A percentile compares a stretch with the other conserved stretches of the same genome.
These are phyloP conservation scores for Philypnodon macrostomus DNA, from an alignment of 2,797 vertebrate species.

Conservation along the genomic window DNA sequence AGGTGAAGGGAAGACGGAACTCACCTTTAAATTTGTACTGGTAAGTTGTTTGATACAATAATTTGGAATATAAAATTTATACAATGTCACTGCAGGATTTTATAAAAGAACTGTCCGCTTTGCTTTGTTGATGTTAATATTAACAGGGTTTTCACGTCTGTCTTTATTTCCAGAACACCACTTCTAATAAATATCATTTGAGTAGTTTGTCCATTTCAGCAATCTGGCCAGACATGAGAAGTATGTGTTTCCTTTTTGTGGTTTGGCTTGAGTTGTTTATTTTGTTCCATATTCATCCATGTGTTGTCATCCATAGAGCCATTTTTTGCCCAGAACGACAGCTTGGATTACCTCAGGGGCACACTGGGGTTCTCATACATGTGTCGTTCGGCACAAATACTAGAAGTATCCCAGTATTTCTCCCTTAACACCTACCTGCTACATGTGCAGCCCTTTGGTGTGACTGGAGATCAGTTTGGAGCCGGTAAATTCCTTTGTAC, in stretches of 20 bases:
- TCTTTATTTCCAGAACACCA: conserved; percentile 68
- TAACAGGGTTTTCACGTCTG: no score
- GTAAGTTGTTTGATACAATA: conserved; percentile 58
- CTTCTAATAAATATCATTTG: conserved; percentile 73
- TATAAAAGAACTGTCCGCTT: background rate
- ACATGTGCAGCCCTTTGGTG: conserved; percentile 88
- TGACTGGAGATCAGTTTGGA: conserved; percentile 82
- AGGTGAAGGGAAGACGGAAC: conserved; percentile 59
- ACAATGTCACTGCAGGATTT: background rate
- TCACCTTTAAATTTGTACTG: conserved; percentile 78
- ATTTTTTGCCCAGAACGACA: conserved; percentile 63
- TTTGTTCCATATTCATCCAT: background rate
- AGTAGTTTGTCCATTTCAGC: conserved; percentile 62
- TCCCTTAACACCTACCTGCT: conserved; percentile 85
- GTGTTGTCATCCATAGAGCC: conserved; percentile 30
- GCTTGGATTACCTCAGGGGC: conserved; percentile 81
- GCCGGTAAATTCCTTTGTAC: conserved; percentile 76
- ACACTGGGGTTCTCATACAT: conserved; percentile 86
- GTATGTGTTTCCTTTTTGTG: conserved; percentile 53
- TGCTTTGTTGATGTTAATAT: background rate
- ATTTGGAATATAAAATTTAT: no score
- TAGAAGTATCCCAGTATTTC: conserved; percentile 68
- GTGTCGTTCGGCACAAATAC: conserved; percentile 83
- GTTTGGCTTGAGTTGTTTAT: background rate
- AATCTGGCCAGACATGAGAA: conserved; percentile 60